phyloP scores from a whole-genome alignment of 1,140 invertebrate genomes.

The Zaprionus taronus region DNA sequence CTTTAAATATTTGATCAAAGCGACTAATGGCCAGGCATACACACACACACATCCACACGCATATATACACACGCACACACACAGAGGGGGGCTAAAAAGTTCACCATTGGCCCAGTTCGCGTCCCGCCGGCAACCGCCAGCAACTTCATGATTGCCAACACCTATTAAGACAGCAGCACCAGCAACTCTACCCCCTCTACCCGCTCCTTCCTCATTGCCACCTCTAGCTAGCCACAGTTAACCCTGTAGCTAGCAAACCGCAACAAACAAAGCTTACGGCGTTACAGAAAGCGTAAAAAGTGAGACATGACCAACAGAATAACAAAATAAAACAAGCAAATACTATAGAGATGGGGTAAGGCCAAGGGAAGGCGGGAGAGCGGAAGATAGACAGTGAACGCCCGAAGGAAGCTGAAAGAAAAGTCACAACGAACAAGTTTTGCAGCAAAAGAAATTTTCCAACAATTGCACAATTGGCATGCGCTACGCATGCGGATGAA shows the following conservation, averaged over 20 bases:
- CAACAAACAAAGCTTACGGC: conserved; percentile 59
- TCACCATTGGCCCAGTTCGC: conserved; percentile 33
- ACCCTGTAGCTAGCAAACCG: conserved; percentile 9
- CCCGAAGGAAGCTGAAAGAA: conserved; percentile 15
- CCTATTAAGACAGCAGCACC: conserved; percentile 58
- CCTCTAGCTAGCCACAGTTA: background rate
- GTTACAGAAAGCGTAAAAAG: conserved; percentile 35
- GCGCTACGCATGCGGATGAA: conserved; percentile 68
- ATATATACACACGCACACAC: background rate
- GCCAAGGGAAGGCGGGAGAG: background rate
- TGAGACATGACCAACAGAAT: conserved; percentile 28
- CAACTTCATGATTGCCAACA: conserved; percentile 70
- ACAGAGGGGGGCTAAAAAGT: conserved; percentile 19
- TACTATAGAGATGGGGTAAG: background rate
- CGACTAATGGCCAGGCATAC: conserved; percentile 56
- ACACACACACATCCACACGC: conserved; percentile 24
- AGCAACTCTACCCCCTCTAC: background rate
- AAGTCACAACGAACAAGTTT: conserved; percentile 69
- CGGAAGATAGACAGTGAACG: too few species aligned
- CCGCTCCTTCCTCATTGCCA: background rate
- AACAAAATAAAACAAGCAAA: conserved; percentile 25
- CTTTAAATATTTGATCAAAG: conserved; percentile 78
- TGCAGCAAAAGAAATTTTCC: conserved; percentile 70
- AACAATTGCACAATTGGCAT: conserved; percentile 78
- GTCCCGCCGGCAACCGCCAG: conserved; percentile 31